Evolutionary conservation across 2,888 invertebrate genomes (phyloP), one percentile per base, ranked within the genome.

Genomic region (Acleris emargana): DNA sequence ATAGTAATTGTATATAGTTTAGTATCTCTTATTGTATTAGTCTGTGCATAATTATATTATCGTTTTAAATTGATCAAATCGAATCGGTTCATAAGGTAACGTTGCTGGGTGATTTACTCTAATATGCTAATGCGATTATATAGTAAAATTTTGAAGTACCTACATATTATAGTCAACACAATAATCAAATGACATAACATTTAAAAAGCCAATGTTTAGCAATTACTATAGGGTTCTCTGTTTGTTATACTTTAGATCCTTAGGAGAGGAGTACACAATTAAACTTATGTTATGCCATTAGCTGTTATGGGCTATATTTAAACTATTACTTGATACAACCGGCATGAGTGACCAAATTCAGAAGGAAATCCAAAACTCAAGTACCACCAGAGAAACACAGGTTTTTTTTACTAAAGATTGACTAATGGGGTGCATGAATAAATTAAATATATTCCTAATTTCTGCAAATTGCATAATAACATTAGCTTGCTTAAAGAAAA

Each of bases 321-420:
- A 55, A 55, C 43, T 57, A 45, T 43, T 45, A 55, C 32, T 45
- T 60, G 22, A 57, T 55, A 22, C 51, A 17, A 52, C 70, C 68
- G 78, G 73, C 77, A 86, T 86, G 86, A 84, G 72, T 74, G 76
- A 78, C 73, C 80, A 81, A 71, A 75, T 70, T 70, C 72, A 76
- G 57, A 73, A 79, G 71, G 80, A 80, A 71, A 77, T 63, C 73
- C 78, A 81, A 68, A 82, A 73, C 71, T 71, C 72, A 71, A 77
- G 73, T 73, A 68, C 64, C 77, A 74, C 73, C 78, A 79, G 76
- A 79, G 77, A 81, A 68, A 73, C 78, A 73, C 88, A 88, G 88
- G 88, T 86, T 82, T 76, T 57, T 32, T 68, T 67, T n/a, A 18
- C 64, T 59, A 64, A 71, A 58, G 60, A 50, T 67, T 28, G 60